Base-by-base conservation (phyloP, 2,797 vertebrate genomes). In the Anniella stebbinsi region DNA sequence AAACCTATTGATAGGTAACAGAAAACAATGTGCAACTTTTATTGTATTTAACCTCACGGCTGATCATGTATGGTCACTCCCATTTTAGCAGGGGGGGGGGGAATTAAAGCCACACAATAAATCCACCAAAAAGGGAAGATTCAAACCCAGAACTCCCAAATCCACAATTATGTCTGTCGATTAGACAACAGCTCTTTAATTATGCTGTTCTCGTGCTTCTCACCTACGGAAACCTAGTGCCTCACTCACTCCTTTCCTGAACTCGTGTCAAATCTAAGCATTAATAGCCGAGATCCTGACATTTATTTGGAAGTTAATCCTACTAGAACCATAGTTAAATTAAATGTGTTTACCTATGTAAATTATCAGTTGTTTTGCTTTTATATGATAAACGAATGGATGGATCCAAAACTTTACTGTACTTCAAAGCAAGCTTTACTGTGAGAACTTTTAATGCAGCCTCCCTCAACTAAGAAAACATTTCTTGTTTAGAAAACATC, bases 301-400 rank as follows among this genome's bases (percentile, higher is more conserved):
- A 18, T 54, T 70, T 72, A n/a, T 88, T 9, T 75, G 13, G 18
- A 80, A 88, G 48, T 88, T 88, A 48, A 33, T 75, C 36, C 63
- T 5, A 80, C 12, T 87, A 33, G 13, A n/a, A 21, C 57, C 78
- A 25, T 17, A 80, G 54, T 6, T 25, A 63, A 63, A 63, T 63
- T 54, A 73, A 82, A 73, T 60, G 18, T 73, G 30, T 38, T 83
- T 73, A 88, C 25, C 38, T 63, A 82, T 45, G 3, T 45, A 45
- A 45, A 45, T 25, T 33, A 60, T 25, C 33, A 45, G 21, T 38
- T 83, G n/a, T 25, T 30, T n/a, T 54, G 33, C 8, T 51, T 72
- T 73, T 36, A 54, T 72, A 73, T 70, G 66, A 51, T 36, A 51
- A 5, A 25, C 45, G 15, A 33, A 60, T 72, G 10, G 10, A 8